Percentiles rank a stretch among this genome's conserved stretches.
Conservation (phyloP, 2,888 invertebrate species). For the Drosophila yooni region DNA sequence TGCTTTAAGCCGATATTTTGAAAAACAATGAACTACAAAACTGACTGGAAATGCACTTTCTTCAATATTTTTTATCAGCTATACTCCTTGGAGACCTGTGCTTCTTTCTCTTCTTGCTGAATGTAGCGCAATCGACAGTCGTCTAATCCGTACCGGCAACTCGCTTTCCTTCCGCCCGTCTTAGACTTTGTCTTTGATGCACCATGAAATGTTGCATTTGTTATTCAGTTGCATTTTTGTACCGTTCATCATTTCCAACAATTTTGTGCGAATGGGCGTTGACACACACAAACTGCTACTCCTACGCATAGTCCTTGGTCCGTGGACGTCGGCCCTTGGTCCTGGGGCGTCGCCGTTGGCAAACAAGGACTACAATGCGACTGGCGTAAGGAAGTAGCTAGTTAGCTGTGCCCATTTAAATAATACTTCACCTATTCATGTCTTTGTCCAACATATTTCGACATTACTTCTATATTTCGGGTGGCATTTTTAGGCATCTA, state of each 20-base stretch:
- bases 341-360: constrained; percentile 47
- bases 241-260: constrained; percentile 38
- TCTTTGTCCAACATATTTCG: constrained; percentile 23
- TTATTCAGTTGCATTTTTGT: constrained; percentile 24
- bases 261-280: constrained; percentile 55
- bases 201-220: constrained; percentile 70
- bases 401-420: constrained; percentile 79
- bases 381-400: constrained; percentile 82
- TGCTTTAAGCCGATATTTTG: not conserved
- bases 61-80: not conserved
- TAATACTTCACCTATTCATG: constrained; percentile 43
- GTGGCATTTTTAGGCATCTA: constrained; percentile 21
- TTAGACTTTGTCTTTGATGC: constrained; percentile 50
- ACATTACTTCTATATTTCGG: constrained; percentile 21
- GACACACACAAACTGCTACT: constrained; percentile 52
- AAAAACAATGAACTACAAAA: not conserved
- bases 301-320: constrained; percentile 22
- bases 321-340: not conserved
- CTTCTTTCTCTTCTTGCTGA: not conserved
- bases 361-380: constrained; percentile 61
- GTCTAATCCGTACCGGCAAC: constrained; percentile 11
- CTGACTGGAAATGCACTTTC: not conserved
- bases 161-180: constrained; percentile 17
- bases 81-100: not conserved
- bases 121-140: constrained; percentile 31